These are phyloP conservation scores for Origma solitaria DNA, from an alignment of 2,113 vertebrate species.

Conservation along the genomic window DNA sequence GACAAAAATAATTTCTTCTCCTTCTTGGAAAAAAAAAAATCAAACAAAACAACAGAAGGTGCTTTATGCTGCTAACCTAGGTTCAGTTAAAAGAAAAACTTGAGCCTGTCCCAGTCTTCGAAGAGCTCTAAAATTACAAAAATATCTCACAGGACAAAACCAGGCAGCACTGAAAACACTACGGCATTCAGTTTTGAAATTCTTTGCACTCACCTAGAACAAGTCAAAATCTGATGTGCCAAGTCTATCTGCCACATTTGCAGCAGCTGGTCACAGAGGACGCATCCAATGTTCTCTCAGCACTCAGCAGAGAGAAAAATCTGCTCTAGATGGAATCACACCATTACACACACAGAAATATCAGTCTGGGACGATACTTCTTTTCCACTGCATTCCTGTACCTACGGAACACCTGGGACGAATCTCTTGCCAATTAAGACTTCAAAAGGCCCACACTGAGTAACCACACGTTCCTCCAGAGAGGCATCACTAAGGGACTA, in stretches of 20 bases:
- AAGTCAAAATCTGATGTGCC: neutral
- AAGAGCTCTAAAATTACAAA: neutral
- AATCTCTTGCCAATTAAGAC: constrained; percentile 11
- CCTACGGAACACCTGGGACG: neutral
- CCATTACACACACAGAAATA: neutral
- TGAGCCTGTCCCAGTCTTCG: neutral
- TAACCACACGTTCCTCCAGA: neutral
- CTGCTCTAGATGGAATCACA: neutral
- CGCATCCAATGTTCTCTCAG: neutral
- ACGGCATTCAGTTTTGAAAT: neutral
- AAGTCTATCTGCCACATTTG: neutral
- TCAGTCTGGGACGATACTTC: neutral
- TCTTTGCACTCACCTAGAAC: neutral
- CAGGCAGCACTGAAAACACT: neutral
- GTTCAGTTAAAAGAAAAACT: neutral
- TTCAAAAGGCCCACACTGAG: neutral
- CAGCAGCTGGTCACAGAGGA: neutral
- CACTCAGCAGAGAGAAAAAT: neutral
- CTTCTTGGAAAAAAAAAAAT: neutral
- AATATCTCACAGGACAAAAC: neutral
- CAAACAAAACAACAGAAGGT: neutral
- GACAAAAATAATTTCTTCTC: neutral
- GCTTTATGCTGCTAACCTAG: neutral
- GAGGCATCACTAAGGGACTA: neutral
- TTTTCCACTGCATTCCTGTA: neutral